A percentile compares a stretch with the other conserved stretches of the same genome.
Evolutionary conservation across 2,888 invertebrate genomes (phyloP).

Genomic region (Diaphora mendica): DNA sequence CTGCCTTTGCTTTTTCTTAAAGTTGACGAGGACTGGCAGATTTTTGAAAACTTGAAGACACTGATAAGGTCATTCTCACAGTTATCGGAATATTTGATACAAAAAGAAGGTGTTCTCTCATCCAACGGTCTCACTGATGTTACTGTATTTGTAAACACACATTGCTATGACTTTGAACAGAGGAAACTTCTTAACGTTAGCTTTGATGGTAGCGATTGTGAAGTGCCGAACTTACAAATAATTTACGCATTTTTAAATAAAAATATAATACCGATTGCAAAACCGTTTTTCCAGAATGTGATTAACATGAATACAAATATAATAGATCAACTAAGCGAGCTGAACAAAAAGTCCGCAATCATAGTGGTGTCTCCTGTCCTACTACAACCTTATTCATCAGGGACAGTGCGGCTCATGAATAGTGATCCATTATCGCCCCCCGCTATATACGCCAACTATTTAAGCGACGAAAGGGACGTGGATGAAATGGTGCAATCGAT

Average conservation of each 20-base stretch:
- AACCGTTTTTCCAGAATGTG: constrained; percentile 38
- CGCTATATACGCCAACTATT: constrained; percentile 64
- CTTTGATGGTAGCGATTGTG: constrained; percentile 55
- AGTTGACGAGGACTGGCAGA: constrained; percentile 49
- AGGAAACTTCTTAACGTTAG: constrained; percentile 50
- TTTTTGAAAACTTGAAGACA: constrained; percentile 23
- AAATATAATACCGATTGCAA: constrained; percentile 40
- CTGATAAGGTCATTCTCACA: constrained; percentile 31
- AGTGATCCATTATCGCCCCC: constrained; percentile 57
- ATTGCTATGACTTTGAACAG: constrained; percentile 61
- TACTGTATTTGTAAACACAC: constrained; percentile 61
- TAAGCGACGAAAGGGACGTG: constrained; percentile 61
- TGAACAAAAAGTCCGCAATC: constrained; percentile 54
- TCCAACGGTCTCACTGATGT: constrained; percentile 67
- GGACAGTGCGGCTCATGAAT: constrained; percentile 61
- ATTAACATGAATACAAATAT: constrained; percentile 49
- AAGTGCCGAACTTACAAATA: constrained; percentile 63
- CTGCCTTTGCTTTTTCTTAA: constrained; percentile 55
- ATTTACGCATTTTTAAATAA: constrained; percentile 60
- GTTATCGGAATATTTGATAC: constrained; percentile 45
- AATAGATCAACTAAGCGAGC: constrained; percentile 52
- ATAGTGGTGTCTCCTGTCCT: constrained; percentile 60
- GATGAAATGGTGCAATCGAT: constrained; percentile 59
- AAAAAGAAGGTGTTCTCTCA: constrained; percentile 57
- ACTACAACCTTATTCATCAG: constrained; percentile 62